A percentile compares a stretch with the other conserved stretches of the same genome.
These are phyloP conservation scores for Mamestra brassicae DNA, from an alignment of 2,888 invertebrate species.

Conservation along the genomic window DNA sequence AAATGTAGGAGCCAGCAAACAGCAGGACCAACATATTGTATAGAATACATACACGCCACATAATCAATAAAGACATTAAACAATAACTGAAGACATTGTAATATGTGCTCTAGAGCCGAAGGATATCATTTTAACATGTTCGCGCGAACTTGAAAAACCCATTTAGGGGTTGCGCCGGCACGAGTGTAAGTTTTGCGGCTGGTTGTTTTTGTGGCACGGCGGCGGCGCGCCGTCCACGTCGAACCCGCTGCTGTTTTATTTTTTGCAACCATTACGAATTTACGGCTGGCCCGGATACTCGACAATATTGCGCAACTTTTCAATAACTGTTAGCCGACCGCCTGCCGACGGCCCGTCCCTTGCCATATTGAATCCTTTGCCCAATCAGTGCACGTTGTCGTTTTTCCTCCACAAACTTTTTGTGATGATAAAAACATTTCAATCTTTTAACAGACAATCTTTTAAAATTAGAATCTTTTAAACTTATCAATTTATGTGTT, in stretches of 20 bases:
- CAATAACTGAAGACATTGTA: conserved; percentile 55
- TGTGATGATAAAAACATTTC: conserved; percentile 44
- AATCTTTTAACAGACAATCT: conserved; percentile 34
- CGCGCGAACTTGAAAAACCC: conserved; percentile 83
- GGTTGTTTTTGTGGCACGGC: conserved; percentile 84
- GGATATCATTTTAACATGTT: conserved; percentile 63
- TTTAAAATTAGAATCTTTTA: conserved; percentile 1
- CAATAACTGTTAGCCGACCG: conserved; percentile 87
- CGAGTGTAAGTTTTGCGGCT: conserved; percentile 81
- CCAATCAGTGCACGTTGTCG: conserved; percentile 79
- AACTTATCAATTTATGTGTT: conserved; percentile 71
- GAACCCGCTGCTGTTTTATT: conserved; percentile 83
- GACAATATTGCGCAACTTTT: conserved; percentile 91
- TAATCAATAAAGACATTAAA: conserved; percentile 42
- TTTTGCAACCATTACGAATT: conserved; percentile 90
- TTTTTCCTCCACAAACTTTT: conserved; percentile 65
- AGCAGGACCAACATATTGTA: background rate
- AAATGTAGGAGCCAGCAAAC: conserved; percentile 18
- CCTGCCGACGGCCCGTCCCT: conserved; percentile 78
- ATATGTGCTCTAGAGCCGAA: conserved; percentile 38
- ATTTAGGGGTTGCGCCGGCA: conserved; percentile 79
- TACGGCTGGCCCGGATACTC: conserved; percentile 87
- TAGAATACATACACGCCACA: background rate
- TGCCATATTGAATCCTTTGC: conserved; percentile 87
- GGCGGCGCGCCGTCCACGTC: conserved; percentile 73